Evolutionary conservation across 2,113 vertebrate genomes (phyloP), one percentile per base, ranked within the genome.

Genomic region (Puffinus mauretanicus): DNA sequence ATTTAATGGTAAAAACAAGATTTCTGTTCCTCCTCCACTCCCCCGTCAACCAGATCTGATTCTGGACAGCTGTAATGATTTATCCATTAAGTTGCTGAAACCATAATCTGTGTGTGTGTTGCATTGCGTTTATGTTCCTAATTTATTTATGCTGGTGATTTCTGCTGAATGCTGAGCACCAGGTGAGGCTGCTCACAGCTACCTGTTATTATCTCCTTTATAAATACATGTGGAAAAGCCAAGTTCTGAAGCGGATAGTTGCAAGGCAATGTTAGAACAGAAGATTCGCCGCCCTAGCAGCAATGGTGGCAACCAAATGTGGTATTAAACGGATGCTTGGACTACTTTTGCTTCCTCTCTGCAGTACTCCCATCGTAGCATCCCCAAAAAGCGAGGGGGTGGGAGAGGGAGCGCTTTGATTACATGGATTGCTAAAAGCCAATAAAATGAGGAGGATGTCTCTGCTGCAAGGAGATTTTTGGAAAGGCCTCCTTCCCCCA

Each of bases 301-400:
- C 44, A 94, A 30, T 18, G 62, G 13, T 46, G 67, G 49, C 16
- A 72, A 64, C 11, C 21, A 76, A 42, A 64, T 51, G 32, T 42
- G n/a, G 6, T 88, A 25, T n/a, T 82, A 55, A 71, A 47, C 21
- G 65, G 34, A n/a, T 86, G 9, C 27, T 52, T 77, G 40, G 12
- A 36, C 30, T 51, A 9, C 46, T 82, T 85, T 36, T 44, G 22
- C 55, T 51, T 82, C 61, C 51, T 29, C 16, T n/a, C 13, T 47
- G 42, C 46, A 52, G 24, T 44, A 57, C 51, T 92, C 40, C 49
- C 4, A 4, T 52, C 2, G 10, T 49, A 82, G 30, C 57, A 58
- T 67, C 17, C 30, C 30, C 49, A 58, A 76, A 42, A 86, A n/a
- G 55, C 0, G 0, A 58, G 29, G 22, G 25, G 4, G 4, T 66